Base-by-base conservation (phyloP, 1,140 invertebrate species). In the Sycophaga agraensis region DNA sequence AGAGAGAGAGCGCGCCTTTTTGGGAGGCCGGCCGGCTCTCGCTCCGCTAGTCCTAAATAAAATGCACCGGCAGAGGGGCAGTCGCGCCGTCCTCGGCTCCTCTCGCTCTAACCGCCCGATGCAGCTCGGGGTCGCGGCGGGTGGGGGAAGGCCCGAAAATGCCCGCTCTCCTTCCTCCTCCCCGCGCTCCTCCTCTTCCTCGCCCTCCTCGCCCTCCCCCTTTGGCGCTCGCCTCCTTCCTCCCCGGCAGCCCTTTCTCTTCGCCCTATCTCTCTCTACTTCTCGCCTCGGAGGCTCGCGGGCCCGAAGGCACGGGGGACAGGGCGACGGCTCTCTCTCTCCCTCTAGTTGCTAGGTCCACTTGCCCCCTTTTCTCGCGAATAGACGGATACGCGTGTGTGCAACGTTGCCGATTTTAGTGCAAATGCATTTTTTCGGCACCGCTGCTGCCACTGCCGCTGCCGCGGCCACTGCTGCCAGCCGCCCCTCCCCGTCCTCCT, bases 271-370 rank as follows among this genome's bases (percentile, higher is more conserved):
- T 28, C 26, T 24, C 55, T 49, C 37, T 16, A 31, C 28, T 31
- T n/a, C 28, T 31, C 11, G 28, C 28, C 28, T 4, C 28, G 28
- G 5, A 31, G 28, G 5, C 11, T n/a, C 12, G 43, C 22, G 6
- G 53, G 46, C 26, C 31, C 19, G 54, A 54, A 65, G 11, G 28
- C 4, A 11, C 4, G 28, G 11, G 28, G 11, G 28, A 31, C 4
- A 31, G 28, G 11, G 11, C 4, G 28, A 31, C 28, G 28, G 28
- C 35, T 63, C 57, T 67, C 61, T 64, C 68, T 56, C 60, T 49
- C 54, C 66, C 73, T 69, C 73, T 76, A 74, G 77, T 78, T 78
- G 73, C 77, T 77, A 79, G 75, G 68, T 69, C 74, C 73, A 77
- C 73, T 78, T 76, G 71, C 72, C 73, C 71, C 73, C 72, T 73